phyloP scores from a whole-genome alignment of 30 jellyfish, hydroid and myxozoan species.

The Phacellophora camtschatica region DNA sequence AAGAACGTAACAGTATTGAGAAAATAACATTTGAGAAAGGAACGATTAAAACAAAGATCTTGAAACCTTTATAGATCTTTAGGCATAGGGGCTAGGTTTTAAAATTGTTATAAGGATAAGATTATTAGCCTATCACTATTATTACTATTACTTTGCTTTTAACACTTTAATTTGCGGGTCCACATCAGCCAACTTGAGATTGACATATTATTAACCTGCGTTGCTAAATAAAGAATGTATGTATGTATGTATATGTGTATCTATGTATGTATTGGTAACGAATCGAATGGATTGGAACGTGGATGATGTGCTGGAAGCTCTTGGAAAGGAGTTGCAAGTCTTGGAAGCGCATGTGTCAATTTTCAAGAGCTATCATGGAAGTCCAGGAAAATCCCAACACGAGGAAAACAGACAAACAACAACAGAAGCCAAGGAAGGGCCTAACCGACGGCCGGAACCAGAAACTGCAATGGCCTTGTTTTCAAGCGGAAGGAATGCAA shows the following conservation, averaged over 20 bases:
- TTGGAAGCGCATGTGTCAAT: too few relatives aligned
- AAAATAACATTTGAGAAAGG: not conserved
- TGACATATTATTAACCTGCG: not conserved
- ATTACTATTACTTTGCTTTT: not conserved
- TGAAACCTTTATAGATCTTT: not conserved
- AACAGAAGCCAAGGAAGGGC: not conserved
- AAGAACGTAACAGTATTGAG: not conserved
- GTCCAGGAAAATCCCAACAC: not conserved
- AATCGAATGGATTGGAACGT: too few relatives aligned
- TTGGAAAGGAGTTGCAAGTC: too few relatives aligned
- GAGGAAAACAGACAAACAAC: not conserved
- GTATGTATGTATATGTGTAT: not conserved
- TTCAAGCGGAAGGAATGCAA: too few relatives aligned
- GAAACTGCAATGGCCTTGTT: too few relatives aligned
- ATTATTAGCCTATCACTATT: not conserved
- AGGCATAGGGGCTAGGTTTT: not conserved
- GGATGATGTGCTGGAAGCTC: too few relatives aligned
- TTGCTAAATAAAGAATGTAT: not conserved
- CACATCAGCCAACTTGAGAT: not conserved
- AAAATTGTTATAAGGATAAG: not conserved
- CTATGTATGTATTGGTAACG: not conserved
- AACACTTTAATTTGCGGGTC: not conserved
- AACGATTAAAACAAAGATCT: not conserved
- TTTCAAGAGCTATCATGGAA: too few relatives aligned
- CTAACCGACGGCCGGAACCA: too few relatives aligned